Conservation (phyloP, 2,888 invertebrate species). For the Pristionchus arcanus region DNA sequence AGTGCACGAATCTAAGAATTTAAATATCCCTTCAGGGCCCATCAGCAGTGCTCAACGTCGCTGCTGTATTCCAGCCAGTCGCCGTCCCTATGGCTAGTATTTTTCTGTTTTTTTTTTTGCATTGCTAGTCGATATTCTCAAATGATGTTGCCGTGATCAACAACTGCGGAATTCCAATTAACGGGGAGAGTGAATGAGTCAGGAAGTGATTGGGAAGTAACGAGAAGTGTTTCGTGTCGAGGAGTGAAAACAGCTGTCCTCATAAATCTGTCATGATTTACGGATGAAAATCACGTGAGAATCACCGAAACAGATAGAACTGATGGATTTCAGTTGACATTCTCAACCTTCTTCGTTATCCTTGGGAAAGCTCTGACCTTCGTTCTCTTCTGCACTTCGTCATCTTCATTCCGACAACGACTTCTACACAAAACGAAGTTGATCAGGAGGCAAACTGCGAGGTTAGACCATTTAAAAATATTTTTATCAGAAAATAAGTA, state of each 20-base stretch:
- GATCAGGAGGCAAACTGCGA: slow-evolving; percentile 47
- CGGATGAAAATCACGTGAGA: not conserved
- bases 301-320: not conserved
- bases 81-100: not conserved
- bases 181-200: slow-evolving; percentile 15
- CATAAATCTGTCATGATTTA: not conserved
- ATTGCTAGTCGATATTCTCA: not conserved
- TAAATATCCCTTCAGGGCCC: slow-evolving; percentile 28
- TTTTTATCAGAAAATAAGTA: not conserved
- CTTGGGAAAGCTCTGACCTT: slow-evolving; percentile 76
- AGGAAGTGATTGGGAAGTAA: not conserved
- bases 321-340: slow-evolving; percentile 58
- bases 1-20: not conserved
- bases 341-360: slow-evolving; percentile 72
- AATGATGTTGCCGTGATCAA: not conserved
- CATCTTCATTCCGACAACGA: slow-evolving; percentile 72
- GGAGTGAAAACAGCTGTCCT: slow-evolving; percentile 5
- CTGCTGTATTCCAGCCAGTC: slow-evolving; percentile 9
- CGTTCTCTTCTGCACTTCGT: slow-evolving; percentile 75
- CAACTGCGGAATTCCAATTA: not conserved
- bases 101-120: not conserved
- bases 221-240: not conserved
- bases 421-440: slow-evolving; percentile 70
- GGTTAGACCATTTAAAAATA: not conserved
- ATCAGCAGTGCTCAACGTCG: slow-evolving; percentile 46